Percentiles rank a stretch among this genome's conserved stretches.
These are phyloP conservation scores for Mareca strepera DNA, from an alignment of 2,797 vertebrate species.

Conservation along the genomic window DNA sequence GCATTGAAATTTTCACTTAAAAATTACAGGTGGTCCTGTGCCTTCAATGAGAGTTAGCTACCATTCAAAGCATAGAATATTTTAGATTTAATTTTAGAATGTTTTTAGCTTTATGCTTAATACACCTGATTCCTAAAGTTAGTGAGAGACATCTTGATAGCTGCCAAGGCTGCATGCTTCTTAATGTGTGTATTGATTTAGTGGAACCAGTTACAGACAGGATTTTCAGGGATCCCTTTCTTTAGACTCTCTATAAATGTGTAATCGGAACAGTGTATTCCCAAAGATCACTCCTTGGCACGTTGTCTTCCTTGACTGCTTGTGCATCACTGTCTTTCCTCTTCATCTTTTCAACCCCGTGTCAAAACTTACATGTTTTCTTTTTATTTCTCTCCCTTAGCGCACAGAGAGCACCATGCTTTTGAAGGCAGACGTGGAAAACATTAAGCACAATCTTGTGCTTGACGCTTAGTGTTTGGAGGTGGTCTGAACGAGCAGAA, in stretches of 20 bases:
- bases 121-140: neutral
- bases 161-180: neutral
- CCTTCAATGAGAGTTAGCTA: neutral
- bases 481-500: slow-evolving; percentile 62
- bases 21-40: neutral
- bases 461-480: slow-evolving; percentile 64
- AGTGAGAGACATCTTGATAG: neutral
- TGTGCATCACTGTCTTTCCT: neutral
- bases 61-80: neutral
- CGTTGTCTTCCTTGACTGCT: neutral
- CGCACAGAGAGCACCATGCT: slow-evolving; percentile 94
- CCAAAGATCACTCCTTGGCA: neutral
- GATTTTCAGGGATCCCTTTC: neutral
- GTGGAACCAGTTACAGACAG: neutral
- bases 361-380: neutral
- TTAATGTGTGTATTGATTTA: neutral
- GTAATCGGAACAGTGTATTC: neutral
- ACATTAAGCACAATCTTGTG: slow-evolving; percentile 78
- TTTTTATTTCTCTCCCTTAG: slow-evolving; percentile 80
- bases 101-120: neutral
- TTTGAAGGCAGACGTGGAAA: slow-evolving; percentile 92
- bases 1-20: neutral
- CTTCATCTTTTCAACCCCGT: neutral
- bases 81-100: neutral
- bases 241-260: neutral